A percentile compares a stretch with the other conserved stretches of the same genome.
Conservation (phyloP, 2,113 vertebrate species). For the Serinus canaria region DNA sequence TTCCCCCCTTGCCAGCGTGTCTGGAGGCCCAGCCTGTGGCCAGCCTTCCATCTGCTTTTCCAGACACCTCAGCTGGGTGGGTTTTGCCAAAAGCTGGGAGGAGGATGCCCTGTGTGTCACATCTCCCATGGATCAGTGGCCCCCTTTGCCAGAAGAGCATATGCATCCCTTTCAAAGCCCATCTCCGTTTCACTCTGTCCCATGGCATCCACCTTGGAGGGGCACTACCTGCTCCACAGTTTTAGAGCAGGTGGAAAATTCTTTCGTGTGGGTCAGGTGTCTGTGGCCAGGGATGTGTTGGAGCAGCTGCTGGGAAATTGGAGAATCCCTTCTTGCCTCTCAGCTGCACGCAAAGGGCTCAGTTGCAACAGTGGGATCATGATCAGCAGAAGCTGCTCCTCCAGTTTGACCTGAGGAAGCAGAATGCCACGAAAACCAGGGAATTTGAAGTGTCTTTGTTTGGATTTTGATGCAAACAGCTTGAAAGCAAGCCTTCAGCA, state of each 20-base stretch:
- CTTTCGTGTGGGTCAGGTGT: neutral
- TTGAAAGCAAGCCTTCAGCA: neutral
- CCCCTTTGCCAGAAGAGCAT: neutral
- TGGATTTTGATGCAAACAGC: neutral
- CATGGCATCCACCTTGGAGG: neutral
- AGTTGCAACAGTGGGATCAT: neutral
- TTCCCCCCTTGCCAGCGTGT: accelerated
- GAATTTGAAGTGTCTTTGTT: neutral
- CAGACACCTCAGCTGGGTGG: neutral
- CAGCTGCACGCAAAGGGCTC: neutral
- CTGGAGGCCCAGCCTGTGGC: neutral
- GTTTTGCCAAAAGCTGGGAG: neutral
- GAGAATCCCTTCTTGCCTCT: neutral
- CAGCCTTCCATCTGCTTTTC: neutral
- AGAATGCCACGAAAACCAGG: neutral
- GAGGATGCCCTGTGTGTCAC: neutral
- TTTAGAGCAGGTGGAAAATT: neutral
- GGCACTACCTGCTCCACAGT: neutral
- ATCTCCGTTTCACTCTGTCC: accelerated
- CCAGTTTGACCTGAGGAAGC: neutral
- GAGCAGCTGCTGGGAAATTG: conserved; percentile 32
- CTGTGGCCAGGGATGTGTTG: neutral
- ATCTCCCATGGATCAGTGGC: accelerated
- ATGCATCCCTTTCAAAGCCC: neutral
- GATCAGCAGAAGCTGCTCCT: neutral